phyloP scores from a whole-genome alignment of 2,888 invertebrate species.

The Invenusta paracnida region DNA sequence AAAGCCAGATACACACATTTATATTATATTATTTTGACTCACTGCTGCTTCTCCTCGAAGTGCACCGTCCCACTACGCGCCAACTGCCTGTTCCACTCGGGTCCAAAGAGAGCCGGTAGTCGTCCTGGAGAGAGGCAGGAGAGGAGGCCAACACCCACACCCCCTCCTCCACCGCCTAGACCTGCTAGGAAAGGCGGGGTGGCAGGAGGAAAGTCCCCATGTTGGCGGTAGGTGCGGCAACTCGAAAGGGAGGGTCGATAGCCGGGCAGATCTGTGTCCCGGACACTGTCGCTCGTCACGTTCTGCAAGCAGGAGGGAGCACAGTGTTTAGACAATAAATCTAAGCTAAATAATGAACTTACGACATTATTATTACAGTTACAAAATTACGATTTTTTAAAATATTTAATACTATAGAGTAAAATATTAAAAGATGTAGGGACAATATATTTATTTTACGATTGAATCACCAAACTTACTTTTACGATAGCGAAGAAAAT shows the following conservation, averaged over 20 bases:
- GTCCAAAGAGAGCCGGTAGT: background rate
- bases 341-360: no score
- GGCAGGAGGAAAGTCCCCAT: background rate
- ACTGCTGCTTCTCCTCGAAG: conserved; percentile 13
- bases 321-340: no score
- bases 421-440: background rate
- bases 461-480: no score
- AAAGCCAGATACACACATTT: no score
- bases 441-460: no score
- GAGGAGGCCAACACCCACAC: background rate
- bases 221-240: conserved; percentile 30
- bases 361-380: no score
- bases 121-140: conserved; percentile 6
- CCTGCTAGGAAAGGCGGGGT: background rate
- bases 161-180: no score
- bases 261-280: conserved; percentile 23
- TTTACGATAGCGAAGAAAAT: no score
- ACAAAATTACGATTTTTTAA: background rate
- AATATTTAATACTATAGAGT: background rate
- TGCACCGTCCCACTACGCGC: background rate
- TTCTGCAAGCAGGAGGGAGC: conserved; percentile 24
- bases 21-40: no score
- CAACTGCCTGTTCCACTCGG: background rate
- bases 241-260: conserved; percentile 28
- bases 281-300: conserved; percentile 20